These are phyloP conservation scores for Centropus unirufus DNA, from an alignment of 2,113 vertebrate species.

Conservation along the genomic window DNA sequence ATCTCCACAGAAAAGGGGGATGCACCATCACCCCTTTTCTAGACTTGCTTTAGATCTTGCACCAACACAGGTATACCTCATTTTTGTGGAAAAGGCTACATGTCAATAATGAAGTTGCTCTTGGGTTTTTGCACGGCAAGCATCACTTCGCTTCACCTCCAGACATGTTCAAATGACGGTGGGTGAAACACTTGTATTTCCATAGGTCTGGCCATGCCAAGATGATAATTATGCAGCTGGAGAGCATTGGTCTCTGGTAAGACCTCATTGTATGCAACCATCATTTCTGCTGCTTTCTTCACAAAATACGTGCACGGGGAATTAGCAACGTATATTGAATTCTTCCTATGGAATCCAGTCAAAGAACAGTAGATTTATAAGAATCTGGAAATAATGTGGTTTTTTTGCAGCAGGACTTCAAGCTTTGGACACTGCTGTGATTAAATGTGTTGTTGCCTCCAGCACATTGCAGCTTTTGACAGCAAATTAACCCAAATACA, in stretches of 20 bases:
- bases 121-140: not conserved
- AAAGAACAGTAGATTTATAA: not conserved
- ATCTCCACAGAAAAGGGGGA: not conserved
- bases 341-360: not conserved
- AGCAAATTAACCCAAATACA: not conserved
- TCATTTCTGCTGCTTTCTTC: not conserved
- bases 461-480: not conserved
- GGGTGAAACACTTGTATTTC: not conserved
- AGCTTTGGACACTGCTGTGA: not conserved
- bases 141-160: not conserved
- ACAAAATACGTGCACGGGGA: not conserved
- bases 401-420: not conserved
- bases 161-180: not conserved
- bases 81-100: not conserved
- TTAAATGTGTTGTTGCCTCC: not conserved
- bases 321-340: not conserved
- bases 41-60: not conserved
- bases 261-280: not conserved
- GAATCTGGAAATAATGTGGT: not conserved
- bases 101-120: not conserved
- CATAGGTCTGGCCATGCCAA: not conserved
- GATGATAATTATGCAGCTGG: not conserved
- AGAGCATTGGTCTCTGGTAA: not conserved
- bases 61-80: not conserved
- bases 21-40: not conserved